These are phyloP conservation scores for Chrysolina haemoptera DNA, from an alignment of 2,888 invertebrate species.

Conservation along the genomic window DNA sequence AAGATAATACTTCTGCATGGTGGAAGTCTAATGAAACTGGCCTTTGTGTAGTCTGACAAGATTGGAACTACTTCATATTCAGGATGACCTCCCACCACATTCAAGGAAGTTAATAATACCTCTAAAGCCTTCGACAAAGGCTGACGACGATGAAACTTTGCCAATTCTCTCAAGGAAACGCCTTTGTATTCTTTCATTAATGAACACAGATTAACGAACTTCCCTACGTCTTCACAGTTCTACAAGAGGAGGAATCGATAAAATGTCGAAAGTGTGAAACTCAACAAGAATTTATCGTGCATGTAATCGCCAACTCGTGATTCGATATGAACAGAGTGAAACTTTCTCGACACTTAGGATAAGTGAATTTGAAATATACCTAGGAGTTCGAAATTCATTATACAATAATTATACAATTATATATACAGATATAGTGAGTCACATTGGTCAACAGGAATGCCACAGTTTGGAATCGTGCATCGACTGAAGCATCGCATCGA, in stretches of 20 bases:
- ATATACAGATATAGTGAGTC: no score
- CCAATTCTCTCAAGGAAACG: slow-evolving; percentile 9
- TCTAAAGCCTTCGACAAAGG: slow-evolving; percentile 1
- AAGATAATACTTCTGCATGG: background rate
- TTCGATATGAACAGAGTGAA: background rate
- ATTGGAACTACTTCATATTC: slow-evolving; percentile 7
- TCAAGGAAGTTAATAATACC: slow-evolving; percentile 11
- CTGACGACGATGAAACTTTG: slow-evolving; percentile 4
- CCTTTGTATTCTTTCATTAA: slow-evolving; percentile 1
- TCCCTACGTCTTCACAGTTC: background rate
- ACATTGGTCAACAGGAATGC: no score
- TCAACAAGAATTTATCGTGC: background rate
- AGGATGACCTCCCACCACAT: slow-evolving; percentile 3
- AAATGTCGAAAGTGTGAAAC: background rate
- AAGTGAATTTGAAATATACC: no score
- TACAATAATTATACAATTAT: no score
- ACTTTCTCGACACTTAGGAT: no score
- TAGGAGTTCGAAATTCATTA: no score
- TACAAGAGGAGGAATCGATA: background rate
- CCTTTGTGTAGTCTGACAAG: slow-evolving; percentile 4
- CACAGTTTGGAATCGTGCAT: no score
- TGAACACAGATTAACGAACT: slow-evolving; percentile 3
- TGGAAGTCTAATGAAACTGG: background rate
- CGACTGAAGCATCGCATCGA: no score
- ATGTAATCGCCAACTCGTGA: background rate